Base-by-base conservation (phyloP, 2,888 invertebrate species). In the Hermodice carunculata region DNA sequence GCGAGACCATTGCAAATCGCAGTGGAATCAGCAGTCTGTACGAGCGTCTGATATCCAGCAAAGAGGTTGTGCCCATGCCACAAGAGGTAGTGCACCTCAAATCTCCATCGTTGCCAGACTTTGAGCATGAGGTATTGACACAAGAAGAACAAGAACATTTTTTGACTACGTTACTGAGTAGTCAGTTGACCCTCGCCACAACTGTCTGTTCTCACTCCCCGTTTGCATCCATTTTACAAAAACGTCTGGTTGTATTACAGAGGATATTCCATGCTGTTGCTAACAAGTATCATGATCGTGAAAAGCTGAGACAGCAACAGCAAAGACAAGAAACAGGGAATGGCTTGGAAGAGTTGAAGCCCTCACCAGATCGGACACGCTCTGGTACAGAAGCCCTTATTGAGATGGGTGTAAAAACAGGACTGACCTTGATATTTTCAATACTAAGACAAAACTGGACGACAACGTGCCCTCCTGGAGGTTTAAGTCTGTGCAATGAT, bases 381-480 rank as follows among this genome's bases (percentile, higher is more conserved):
- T 42, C 43, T 43, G 83, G 83, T 29, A 81, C 79, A 40, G 88
- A 89, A 76, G 90, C 89, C 1, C 81, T 91, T 59, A 81, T 91
- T 48, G 90, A 90, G 84, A 87, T 91, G 73, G 90, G 90, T 5
- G 89, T 91, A 1, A 89, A 89, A 79, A 90, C 90, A 43, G 90
- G 90, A 0, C 84, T 91, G 5, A 89, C 88, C 66, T 81, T 91
- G 49, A 77, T 91, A 28, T 91, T 91, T 79, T 88, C 89, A 6
- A 79, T 91, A 29, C 84, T 91, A 24, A 84, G 86, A 69, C 89
- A 90, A 76, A 90, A 89, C 80, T 91, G 90, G 90, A 85, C 67
- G 4, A 59, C 82, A 31, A 69, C 81, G 5, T 63, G 62, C 28
- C 59, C 70, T 19, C 53, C 71, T 19, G 76, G 76, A n/a, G 82